Conservation (phyloP, 1,140 invertebrate species). For the Apis dorsata region DNA sequence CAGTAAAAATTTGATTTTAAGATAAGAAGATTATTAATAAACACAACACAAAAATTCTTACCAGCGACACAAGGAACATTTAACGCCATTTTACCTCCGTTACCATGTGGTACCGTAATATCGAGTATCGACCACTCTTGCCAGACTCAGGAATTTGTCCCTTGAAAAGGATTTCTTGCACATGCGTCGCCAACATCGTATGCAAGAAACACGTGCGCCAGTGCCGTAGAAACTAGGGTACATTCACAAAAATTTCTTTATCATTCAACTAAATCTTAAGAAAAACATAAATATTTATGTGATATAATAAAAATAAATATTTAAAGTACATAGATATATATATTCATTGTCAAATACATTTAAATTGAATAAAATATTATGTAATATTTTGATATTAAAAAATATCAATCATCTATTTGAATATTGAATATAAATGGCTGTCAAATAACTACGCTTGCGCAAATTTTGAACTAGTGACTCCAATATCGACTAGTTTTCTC, state of each 20-base stretch:
- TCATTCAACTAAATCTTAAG: neutral
- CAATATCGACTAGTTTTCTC: slow-evolving; percentile 21
- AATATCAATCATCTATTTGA: neutral
- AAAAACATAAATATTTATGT: neutral
- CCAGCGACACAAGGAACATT: slow-evolving; percentile 77
- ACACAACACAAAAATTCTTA: slow-evolving; percentile 65
- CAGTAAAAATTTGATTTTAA: slow-evolving; percentile 7
- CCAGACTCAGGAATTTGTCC: slow-evolving; percentile 46
- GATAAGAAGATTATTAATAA: neutral
- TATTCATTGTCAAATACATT: neutral
- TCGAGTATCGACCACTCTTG: slow-evolving; percentile 51
- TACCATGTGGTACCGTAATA: slow-evolving; percentile 61
- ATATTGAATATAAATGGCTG: neutral
- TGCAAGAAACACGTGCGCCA: slow-evolving; percentile 42
- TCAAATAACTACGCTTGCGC: neutral
- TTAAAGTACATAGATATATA: neutral
- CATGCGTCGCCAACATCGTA: slow-evolving; percentile 42
- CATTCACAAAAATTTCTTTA: neutral
- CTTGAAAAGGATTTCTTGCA: slow-evolving; percentile 47
- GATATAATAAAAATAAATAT: neutral
- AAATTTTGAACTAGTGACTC: neutral
- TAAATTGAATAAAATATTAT: neutral
- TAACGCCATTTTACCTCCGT: slow-evolving; percentile 77
- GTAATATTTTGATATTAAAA: neutral
- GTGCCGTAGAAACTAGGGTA: neutral